phyloP scores from a whole-genome alignment of 2,113 vertebrate species.

The Daubentonia madagascariensis region DNA sequence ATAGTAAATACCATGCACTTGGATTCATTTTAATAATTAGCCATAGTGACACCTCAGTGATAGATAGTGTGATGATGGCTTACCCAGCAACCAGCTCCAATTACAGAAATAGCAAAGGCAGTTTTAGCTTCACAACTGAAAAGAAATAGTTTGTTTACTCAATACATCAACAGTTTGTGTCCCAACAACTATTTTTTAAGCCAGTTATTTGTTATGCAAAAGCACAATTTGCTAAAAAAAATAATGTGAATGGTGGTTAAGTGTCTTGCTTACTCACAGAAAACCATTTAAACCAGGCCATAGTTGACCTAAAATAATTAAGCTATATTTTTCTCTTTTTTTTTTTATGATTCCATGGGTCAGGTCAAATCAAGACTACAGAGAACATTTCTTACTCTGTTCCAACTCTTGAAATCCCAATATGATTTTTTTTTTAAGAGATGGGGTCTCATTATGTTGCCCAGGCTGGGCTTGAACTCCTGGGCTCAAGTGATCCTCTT shows the following conservation, averaged over 20 bases:
- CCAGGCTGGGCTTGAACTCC: background rate
- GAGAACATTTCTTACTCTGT: background rate
- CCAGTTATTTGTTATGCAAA: background rate
- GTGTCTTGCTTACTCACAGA: background rate
- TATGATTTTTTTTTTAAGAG: background rate
- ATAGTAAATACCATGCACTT: slow-evolving; percentile 6
- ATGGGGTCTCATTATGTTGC: background rate
- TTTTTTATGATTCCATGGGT: background rate
- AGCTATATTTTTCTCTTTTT: background rate
- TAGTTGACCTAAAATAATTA: background rate
- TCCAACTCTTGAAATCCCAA: background rate
- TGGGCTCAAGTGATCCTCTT: background rate
- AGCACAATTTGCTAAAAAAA: background rate
- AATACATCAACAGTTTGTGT: background rate
- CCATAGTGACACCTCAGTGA: slow-evolving; percentile 15
- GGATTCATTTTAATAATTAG: slow-evolving; percentile 57
- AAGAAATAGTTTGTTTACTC: slow-evolving; percentile 38
- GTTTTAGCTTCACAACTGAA: background rate
- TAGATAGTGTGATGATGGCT: background rate
- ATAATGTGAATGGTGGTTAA: background rate
- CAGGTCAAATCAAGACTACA: background rate
- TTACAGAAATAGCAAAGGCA: background rate
- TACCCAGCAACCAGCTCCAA: background rate
- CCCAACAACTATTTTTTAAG: slow-evolving; percentile 13
- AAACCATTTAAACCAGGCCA: background rate